Conservation (phyloP, 2,113 vertebrate species). For the Neofelis nebulosa region DNA sequence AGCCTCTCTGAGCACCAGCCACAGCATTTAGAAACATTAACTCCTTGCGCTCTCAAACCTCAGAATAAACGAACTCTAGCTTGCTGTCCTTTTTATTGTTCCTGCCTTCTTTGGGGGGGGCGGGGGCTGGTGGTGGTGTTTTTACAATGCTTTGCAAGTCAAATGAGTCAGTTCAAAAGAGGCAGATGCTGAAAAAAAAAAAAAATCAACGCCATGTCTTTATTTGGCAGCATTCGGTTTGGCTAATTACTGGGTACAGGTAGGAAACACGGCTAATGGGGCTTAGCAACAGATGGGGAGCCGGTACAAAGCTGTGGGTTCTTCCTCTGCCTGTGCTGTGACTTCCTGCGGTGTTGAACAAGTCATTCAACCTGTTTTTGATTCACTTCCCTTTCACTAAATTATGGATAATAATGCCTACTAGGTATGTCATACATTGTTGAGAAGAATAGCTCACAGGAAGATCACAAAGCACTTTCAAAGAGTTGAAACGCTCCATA, state of each 20-base stretch:
- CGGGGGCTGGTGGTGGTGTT: background rate
- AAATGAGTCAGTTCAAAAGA: constrained; percentile 51
- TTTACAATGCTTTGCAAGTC: constrained; percentile 47
- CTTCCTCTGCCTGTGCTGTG: constrained; percentile 58
- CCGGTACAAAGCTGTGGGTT: constrained; percentile 62
- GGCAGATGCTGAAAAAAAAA: background rate
- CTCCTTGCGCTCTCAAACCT: background rate
- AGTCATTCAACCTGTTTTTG: constrained; percentile 79
- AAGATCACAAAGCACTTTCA: constrained; percentile 75
- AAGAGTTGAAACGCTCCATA: constrained; percentile 43
- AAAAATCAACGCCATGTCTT: background rate
- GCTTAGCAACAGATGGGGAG: constrained; percentile 75
- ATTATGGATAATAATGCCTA: constrained; percentile 81
- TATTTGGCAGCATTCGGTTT: constrained; percentile 43
- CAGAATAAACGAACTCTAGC: background rate
- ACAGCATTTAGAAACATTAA: constrained; percentile 56
- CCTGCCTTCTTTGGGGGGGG: background rate
- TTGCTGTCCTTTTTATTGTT: background rate
- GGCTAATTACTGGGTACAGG: constrained; percentile 71
- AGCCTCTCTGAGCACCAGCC: background rate
- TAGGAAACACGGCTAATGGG: constrained; percentile 61
- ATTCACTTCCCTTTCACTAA: constrained; percentile 79
- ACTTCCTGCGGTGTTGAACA: constrained; percentile 74
- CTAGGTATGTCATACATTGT: constrained; percentile 74
- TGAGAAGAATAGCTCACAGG: constrained; percentile 69